These are phyloP conservation scores for Falco berigora DNA, from an alignment of 2,797 vertebrate genomes.

Conservation along the genomic window DNA sequence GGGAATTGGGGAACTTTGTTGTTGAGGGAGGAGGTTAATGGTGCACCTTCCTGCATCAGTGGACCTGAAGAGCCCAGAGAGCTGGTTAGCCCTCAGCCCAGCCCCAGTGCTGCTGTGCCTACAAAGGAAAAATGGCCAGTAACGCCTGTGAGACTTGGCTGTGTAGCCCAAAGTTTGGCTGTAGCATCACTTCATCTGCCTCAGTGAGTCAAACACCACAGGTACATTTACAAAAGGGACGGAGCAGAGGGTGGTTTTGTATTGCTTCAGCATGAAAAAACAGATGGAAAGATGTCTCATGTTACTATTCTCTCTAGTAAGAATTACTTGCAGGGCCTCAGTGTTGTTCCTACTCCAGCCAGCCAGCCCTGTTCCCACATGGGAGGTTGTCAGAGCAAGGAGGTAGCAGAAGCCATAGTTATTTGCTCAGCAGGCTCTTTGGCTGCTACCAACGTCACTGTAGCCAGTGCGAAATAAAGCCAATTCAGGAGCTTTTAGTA, in stretches of 20 bases:
- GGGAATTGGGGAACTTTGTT: neutral
- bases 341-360: neutral
- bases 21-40: neutral
- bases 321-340: neutral
- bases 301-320: neutral
- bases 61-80: neutral
- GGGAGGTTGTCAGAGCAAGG: neutral
- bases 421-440: neutral
- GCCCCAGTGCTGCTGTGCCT: neutral
- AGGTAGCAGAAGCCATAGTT: neutral
- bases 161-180: neutral
- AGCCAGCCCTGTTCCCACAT: neutral
- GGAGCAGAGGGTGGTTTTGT: neutral
- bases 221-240: neutral
- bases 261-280: neutral
- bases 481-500: neutral
- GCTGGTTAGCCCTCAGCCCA: neutral
- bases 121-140: neutral
- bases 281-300: neutral
- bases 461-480: neutral
- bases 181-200: neutral
- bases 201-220: neutral
- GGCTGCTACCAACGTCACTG: neutral
- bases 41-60: neutral
- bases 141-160: neutral